Evolutionary conservation across 2,797 vertebrate species (phyloP).

Genomic region (Galago senegalensis): DNA sequence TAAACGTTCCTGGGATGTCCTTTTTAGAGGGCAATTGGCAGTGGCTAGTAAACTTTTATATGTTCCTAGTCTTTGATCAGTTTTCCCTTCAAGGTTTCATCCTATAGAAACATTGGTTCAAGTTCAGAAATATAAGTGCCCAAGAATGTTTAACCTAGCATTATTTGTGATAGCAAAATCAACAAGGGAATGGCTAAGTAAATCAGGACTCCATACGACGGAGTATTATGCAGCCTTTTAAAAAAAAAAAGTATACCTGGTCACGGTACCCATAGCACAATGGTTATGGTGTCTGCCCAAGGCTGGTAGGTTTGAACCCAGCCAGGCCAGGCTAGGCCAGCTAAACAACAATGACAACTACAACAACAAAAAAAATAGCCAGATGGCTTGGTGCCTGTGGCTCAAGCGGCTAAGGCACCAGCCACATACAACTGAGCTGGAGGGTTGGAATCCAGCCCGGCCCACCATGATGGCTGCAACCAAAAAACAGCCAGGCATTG

Average conservation of each 20-base stretch:
- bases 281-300: no score
- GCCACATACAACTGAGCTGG: no score
- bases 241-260: background rate
- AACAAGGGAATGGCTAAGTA: slow-evolving; percentile 25
- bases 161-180: slow-evolving; percentile 46
- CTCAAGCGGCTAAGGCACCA: no score
- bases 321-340: no score
- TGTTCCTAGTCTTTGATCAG: slow-evolving; percentile 44
- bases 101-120: slow-evolving; percentile 55
- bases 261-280: no score
- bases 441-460: no score
- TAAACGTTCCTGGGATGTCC: slow-evolving; percentile 38
- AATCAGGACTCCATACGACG: slow-evolving; percentile 16
- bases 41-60: slow-evolving; percentile 53
- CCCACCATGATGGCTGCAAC: no score
- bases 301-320: no score
- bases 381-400: no score
- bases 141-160: slow-evolving; percentile 47
- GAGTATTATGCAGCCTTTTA: background rate
- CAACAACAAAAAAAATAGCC: no score
- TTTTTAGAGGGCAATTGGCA: slow-evolving; percentile 53
- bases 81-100: slow-evolving; percentile 61
- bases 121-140: slow-evolving; percentile 59
- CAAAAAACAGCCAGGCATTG: no score
- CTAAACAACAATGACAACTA: no score